Evolutionary conservation across 1,140 invertebrate genomes (phyloP), one percentile per base, ranked within the genome.

Genomic region (Muscidifurax raptorellus): DNA sequence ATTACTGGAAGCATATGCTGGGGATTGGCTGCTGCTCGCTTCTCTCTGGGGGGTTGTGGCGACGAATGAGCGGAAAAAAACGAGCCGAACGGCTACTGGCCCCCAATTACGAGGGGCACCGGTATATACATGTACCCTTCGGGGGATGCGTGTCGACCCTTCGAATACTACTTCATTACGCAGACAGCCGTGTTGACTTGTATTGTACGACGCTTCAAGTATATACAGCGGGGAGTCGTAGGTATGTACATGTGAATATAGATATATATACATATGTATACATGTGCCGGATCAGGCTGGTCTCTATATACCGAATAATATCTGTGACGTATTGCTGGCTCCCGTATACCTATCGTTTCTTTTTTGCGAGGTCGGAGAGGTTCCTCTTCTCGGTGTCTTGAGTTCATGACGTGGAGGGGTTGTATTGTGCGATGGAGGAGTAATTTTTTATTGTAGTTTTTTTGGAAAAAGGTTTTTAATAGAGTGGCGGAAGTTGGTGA

Each of bases 111-210:
- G 86, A 87, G 86, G 88, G 87, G 89, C 89, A 87, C 88, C 32
- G 40, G 27, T 83, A 78, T 40, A 44, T 52, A n/a, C 32, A 83
- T 27, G 25, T n/a, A 47, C 72, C 84, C 79, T 72, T 79, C 36
- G 80, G 83, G 85, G 86, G 88, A 83, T 90, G 83, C 44, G 44
- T 71, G 76, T 79, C 88, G 88, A 91, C 91, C 91, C 90, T 90
- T 86, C 81, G 87, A 88, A 90, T 93, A 93, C 91, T 93, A 93
- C 92, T 93, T 93, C 92, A 93, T 93, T 93, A 93, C 92, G 91
- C 92, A 91, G 92, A 93, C 92, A 93, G 90, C 92, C 92, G 92
- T 93, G 91, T 93, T 93, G 92, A 93, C 92, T 93, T 93, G 92
- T 93, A 93, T 93, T 93, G 91, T 93, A 86, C 89, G 78, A 52